Conservation (phyloP, 1,140 invertebrate species). For the Calliphora vicina region DNA sequence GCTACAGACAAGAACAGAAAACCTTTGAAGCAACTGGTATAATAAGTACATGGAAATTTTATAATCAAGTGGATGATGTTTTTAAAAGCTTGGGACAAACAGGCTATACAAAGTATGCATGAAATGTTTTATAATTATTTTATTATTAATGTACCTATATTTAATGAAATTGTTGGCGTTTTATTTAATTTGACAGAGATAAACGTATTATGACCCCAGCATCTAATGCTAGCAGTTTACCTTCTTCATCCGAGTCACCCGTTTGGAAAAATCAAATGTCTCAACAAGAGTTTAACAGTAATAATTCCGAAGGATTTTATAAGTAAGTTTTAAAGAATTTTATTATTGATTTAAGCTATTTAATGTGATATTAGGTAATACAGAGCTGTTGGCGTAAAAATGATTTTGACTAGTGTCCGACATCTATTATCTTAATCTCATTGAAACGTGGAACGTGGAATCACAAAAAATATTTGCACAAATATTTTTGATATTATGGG, state of each 20-base stretch:
- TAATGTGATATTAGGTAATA: too few relatives aligned
- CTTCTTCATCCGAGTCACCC: conserved; percentile 61
- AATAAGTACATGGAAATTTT: conserved; percentile 62
- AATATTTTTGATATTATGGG: too few relatives aligned
- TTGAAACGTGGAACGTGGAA: too few relatives aligned
- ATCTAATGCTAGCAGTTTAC: conserved; percentile 60
- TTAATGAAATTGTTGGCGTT: neutral
- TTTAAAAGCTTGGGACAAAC: conserved; percentile 60
- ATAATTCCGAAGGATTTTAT: conserved; percentile 62
- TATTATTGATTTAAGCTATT: too few relatives aligned
- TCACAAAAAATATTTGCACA: too few relatives aligned
- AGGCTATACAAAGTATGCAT: conserved; percentile 53
- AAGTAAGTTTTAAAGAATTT: conserved; percentile 48
- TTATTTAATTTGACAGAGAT: conserved; percentile 51
- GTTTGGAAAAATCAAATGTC: conserved; percentile 64
- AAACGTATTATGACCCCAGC: conserved; percentile 60
- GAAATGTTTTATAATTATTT: neutral
- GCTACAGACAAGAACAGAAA: conserved; percentile 60
- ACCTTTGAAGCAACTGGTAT: conserved; percentile 60
- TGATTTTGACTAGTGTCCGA: too few relatives aligned
- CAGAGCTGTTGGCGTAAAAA: too few relatives aligned
- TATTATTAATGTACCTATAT: neutral
- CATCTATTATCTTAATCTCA: too few relatives aligned
- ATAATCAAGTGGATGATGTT: conserved; percentile 62
- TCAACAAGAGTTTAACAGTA: conserved; percentile 62